Percentiles rank a stretch among this genome's conserved stretches.
Evolutionary conservation across 2,113 vertebrate genomes (phyloP).

Genomic region (Carollia perspicillata): DNA sequence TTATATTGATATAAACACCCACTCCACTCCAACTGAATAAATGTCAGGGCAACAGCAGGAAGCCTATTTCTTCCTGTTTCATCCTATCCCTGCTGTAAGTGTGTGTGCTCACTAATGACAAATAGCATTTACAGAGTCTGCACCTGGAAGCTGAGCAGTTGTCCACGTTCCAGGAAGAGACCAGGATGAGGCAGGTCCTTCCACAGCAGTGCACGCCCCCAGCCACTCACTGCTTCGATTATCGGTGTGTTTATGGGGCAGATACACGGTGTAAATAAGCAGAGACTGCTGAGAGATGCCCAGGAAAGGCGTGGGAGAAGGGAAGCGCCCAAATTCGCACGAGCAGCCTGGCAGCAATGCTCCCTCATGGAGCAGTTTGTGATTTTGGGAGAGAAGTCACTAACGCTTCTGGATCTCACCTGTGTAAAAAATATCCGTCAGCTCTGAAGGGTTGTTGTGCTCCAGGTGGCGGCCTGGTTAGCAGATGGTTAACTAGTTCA

Average conservation of each 20-base stretch:
- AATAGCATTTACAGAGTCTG: background rate
- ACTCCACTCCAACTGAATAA: conserved; percentile 47
- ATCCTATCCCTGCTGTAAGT: background rate
- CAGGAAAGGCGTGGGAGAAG: background rate
- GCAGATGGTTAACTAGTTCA: conserved; percentile 43
- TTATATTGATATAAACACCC: conserved; percentile 60
- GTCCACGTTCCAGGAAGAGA: background rate
- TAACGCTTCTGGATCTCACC: background rate
- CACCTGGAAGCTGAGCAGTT: background rate
- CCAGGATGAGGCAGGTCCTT: background rate
- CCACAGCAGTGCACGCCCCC: background rate
- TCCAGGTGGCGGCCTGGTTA: conserved; percentile 16
- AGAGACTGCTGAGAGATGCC: background rate
- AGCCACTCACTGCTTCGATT: background rate
- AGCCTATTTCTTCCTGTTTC: conserved; percentile 43
- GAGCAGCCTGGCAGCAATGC: background rate
- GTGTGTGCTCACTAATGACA: conserved; percentile 5
- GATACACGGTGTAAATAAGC: background rate
- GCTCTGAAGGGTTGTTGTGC: background rate
- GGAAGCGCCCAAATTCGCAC: background rate
- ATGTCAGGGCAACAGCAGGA: conserved; percentile 62
- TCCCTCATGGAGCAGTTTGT: fast-evolving
- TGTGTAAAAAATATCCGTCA: background rate
- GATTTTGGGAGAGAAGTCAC: background rate
- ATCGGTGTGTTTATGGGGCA: background rate